phyloP scores from a whole-genome alignment of 2,113 vertebrate genomes.

The Stigmatopora nigra region DNA sequence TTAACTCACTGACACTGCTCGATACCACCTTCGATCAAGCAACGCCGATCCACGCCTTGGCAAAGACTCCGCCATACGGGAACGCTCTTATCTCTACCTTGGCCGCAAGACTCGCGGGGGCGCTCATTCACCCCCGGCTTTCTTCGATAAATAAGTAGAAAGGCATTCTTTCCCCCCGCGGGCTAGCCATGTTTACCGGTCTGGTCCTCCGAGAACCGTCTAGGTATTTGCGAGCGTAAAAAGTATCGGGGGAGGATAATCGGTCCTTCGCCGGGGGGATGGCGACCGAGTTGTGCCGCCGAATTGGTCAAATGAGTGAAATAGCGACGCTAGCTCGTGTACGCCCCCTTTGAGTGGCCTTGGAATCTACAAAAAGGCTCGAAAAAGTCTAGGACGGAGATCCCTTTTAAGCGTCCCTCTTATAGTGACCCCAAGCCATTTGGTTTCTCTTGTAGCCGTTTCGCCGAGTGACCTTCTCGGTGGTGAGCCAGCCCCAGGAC shows the following conservation, averaged over 20 bases:
- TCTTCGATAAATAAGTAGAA: not conserved
- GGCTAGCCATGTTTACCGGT: not conserved
- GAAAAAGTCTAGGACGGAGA: constrained; percentile 30
- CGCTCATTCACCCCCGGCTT: not conserved
- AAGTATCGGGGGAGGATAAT: not conserved
- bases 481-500: constrained; percentile 99
- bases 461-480: constrained; percentile 99
- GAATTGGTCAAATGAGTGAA: no score
- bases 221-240: not conserved
- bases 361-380: not conserved
- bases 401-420: constrained; percentile 55
- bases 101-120: not conserved
- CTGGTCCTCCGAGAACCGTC: not conserved
- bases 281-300: not conserved
- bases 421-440: constrained; percentile 92
- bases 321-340: not conserved
- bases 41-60: constrained; percentile 19
- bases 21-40: constrained; percentile 27
- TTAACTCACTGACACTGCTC: constrained; percentile 40
- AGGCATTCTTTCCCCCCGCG: not conserved
- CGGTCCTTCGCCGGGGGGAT: not conserved
- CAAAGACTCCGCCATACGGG: constrained; percentile 6
- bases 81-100: constrained; percentile 23
- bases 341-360: not conserved
- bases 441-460: constrained; percentile 97